Conservation (phyloP, 2,113 vertebrate species). For the Muntiacus reevesi region DNA sequence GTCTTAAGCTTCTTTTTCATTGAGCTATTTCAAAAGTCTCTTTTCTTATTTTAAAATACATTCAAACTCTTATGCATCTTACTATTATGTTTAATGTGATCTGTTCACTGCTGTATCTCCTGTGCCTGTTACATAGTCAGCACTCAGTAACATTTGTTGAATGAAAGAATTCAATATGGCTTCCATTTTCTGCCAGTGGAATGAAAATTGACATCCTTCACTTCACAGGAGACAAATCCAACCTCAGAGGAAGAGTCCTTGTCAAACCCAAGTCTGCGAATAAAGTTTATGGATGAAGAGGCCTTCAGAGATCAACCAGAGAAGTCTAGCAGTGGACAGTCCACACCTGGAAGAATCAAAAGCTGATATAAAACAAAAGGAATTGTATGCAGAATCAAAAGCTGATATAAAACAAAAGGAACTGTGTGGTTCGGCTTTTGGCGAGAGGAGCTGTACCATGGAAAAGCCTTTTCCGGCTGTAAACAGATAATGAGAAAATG, state of each 20-base stretch:
- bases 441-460: not conserved
- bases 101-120: not conserved
- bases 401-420: not conserved
- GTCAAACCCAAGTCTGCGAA: not conserved
- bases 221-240: not conserved
- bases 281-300: not conserved
- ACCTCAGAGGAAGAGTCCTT: not conserved
- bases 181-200: not conserved
- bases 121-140: not conserved
- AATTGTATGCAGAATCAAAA: not conserved
- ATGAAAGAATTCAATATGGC: not conserved
- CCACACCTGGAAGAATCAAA: not conserved
- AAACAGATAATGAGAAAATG: constrained; percentile 65
- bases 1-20: not conserved
- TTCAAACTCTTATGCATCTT: not conserved
- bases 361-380: not conserved
- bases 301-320: not conserved
- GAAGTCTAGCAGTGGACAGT: not conserved
- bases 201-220: not conserved
- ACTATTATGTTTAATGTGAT: accelerated
- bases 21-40: not conserved
- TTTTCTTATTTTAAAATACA: not conserved
- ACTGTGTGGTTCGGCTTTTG: not conserved
- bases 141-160: not conserved
- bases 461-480: constrained; percentile 28